Conservation (phyloP, 2,888 invertebrate genomes). For the Chaetogeoica ovagalla region DNA sequence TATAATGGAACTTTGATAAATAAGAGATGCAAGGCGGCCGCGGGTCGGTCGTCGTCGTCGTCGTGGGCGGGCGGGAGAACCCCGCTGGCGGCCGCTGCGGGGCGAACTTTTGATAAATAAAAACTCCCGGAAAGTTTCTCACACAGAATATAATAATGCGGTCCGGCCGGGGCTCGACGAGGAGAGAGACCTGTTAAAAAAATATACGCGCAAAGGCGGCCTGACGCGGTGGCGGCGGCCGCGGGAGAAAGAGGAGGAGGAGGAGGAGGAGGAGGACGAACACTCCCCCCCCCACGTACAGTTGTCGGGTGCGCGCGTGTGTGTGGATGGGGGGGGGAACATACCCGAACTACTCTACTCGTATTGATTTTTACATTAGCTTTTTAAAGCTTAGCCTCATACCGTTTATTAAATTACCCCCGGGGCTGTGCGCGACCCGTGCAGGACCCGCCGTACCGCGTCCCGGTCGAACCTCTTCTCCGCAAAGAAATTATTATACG, state of each 20-base stretch:
- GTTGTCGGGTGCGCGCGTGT: too few relatives aligned
- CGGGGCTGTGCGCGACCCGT: slow-evolving; percentile 29
- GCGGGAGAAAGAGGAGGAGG: neutral
- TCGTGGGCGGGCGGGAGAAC: neutral
- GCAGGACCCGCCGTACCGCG: neutral
- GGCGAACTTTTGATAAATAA: slow-evolving; percentile 52
- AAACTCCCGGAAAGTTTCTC: slow-evolving; percentile 49
- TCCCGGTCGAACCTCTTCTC: slow-evolving; percentile 35
- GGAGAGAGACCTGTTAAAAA: slow-evolving; percentile 52
- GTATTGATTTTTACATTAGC: slow-evolving; percentile 53
- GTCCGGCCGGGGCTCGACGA: slow-evolving; percentile 50
- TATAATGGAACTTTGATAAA: slow-evolving; percentile 51
- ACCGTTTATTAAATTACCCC: slow-evolving; percentile 53
- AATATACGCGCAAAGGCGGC: slow-evolving; percentile 30
- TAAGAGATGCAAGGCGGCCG: slow-evolving; percentile 37
- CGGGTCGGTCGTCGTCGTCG: neutral
- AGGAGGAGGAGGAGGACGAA: slow-evolving; percentile 1
- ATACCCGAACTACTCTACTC: slow-evolving; percentile 39
- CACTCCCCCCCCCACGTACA: neutral
- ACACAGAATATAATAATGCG: slow-evolving; percentile 47
- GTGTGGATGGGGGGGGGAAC: neutral
- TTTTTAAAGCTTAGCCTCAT: slow-evolving; percentile 51
- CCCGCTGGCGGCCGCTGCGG: neutral
- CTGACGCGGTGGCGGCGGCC: too few relatives aligned
- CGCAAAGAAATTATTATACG: slow-evolving; percentile 36